Evolutionary conservation across 2,888 invertebrate genomes (phyloP), one percentile per base, ranked within the genome.

Genomic region (Lypha dubia): DNA sequence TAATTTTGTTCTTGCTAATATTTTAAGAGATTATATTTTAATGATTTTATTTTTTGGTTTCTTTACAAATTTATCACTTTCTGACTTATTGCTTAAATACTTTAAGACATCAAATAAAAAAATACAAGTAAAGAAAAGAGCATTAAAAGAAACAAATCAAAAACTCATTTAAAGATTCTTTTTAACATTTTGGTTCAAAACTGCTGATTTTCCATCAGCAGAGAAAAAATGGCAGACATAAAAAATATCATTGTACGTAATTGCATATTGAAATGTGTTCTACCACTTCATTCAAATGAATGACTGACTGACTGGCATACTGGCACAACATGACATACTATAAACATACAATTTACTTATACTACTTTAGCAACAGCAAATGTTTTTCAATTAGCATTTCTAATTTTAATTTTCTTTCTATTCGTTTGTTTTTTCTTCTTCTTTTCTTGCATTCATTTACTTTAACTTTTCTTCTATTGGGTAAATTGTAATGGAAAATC

Each of bases 371-470:
- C 46, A 41, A 71, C 62, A 73, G 41, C 84, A 86, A 88, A 84
- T 86, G 87, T 83, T 87, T 88, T 89, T 89, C 90, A 90, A 90
- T 90, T 89, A 84, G 84, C 80, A 84, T 84, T 84, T 80, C 75
- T 75, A 81, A 81, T 81, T 81, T 75, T 24, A 71, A 79, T 65
- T 71, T 65, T 63, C 22, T 44, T 62, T 44, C 68, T 60, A 17
- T 60, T 46, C 44, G 35, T 1, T 58, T 17, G n/a, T n/a, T 28
- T 68, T n/a, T 15, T 49, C n/a, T 15, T 41, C 6, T 1, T 17
- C 0, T 35, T 8, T 38, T 15, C n/a, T n/a, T n/a, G n/a, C 3
- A 6, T 44, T 65, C n/a, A 6, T 53, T 62, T 70, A 4, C 20
- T 46, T 53, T 9, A 4, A 17, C 35, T 44, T 46, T 63, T 56